These are phyloP conservation scores for Crocallis elinguaria DNA, from an alignment of 2,888 invertebrate genomes.

Conservation along the genomic window DNA sequence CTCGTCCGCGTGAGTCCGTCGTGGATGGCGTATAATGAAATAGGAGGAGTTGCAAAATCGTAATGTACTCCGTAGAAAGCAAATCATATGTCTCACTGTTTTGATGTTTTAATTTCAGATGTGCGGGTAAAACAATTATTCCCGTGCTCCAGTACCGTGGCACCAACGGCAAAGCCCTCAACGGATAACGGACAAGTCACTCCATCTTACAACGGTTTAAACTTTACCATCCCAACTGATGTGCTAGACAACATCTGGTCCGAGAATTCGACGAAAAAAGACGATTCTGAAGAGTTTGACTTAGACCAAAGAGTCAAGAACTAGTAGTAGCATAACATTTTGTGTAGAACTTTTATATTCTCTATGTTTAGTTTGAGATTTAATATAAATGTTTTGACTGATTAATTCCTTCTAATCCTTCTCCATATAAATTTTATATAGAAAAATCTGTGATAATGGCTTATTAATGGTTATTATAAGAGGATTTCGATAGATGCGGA, in stretches of 20 bases:
- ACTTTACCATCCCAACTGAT: constrained; percentile 8
- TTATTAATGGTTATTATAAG: too few relatives aligned
- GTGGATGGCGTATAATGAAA: too few relatives aligned
- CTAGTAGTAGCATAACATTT: background rate
- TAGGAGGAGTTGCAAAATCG: too few relatives aligned
- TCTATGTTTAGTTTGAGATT: too few relatives aligned
- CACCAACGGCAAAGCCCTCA: background rate
- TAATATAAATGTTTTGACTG: too few relatives aligned
- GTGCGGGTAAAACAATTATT: background rate
- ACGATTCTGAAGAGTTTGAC: constrained; percentile 9
- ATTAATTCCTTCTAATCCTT: too few relatives aligned
- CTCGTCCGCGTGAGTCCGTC: too few relatives aligned
- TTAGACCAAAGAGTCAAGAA: constrained; percentile 16
- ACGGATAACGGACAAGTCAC: background rate
- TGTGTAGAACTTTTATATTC: too few relatives aligned
- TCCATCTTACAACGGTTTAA: background rate
- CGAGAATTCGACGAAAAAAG: background rate
- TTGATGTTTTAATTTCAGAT: constrained; percentile 6
- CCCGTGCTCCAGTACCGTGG: constrained; percentile 1
- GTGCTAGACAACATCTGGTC: constrained; percentile 8
- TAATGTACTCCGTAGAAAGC: too few relatives aligned
- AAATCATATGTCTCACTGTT: background rate
- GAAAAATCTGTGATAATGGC: too few relatives aligned
- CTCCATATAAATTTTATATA: too few relatives aligned
- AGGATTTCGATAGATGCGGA: too few relatives aligned